phyloP scores from a whole-genome alignment of 2,113 vertebrate genomes.

The Paraplagusia blochii region DNA sequence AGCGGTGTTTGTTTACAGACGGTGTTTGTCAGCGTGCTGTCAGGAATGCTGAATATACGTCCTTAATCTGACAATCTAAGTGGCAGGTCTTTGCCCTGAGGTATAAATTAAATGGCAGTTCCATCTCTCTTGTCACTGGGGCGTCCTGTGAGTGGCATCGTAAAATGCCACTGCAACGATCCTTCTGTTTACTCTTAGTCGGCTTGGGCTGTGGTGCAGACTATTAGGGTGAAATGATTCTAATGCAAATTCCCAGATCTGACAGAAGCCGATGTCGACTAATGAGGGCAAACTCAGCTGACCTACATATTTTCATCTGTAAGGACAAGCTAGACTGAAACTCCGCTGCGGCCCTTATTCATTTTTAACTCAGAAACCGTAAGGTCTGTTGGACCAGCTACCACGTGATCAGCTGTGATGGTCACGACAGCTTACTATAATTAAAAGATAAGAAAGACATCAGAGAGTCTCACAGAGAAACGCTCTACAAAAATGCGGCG shows the following conservation, averaged over 20 bases:
- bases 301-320: constrained; percentile 56
- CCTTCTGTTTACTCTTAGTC: constrained; percentile 38
- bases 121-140: constrained; percentile 9
- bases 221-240: constrained; percentile 51
- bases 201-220: constrained; percentile 22
- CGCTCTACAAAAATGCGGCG: constrained; percentile 42
- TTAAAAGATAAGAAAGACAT: constrained; percentile 49
- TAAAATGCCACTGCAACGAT: constrained; percentile 38
- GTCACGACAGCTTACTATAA: constrained; percentile 36
- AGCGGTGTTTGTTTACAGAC: constrained; percentile 8
- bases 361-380: constrained; percentile 15
- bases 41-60: constrained; percentile 36
- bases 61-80: constrained; percentile 51
- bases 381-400: constrained; percentile 9
- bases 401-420: constrained; percentile 31
- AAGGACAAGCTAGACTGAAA: constrained; percentile 27
- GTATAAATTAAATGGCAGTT: constrained; percentile 43
- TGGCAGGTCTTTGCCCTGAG: constrained; percentile 32
- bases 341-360: constrained; percentile 12
- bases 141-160: constrained; percentile 33
- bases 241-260: constrained; percentile 39
- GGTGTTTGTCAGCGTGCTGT: constrained; percentile 19
- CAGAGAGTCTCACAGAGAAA: constrained; percentile 21
- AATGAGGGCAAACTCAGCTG: constrained; percentile 57
- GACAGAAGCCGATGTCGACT: constrained; percentile 44